These are phyloP conservation scores for Drosophila melanogaster DNA, from an alignment of 1,140 invertebrate genomes.

Conservation along the genomic window Release_6_plus_ISO1_MT NT_033779.5:5981501-5982000, in stretches of 20 bases:
- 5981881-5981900: slow-evolving; percentile 2
- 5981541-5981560: not conserved
- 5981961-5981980: slow-evolving; percentile 51
- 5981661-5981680: not conserved
- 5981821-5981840: slow-evolving; percentile 84
- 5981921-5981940: slow-evolving; percentile 33
- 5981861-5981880: slow-evolving; percentile 32
- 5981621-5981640: too few relatives aligned
- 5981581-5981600: too few relatives aligned
- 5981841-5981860: slow-evolving; percentile 62
- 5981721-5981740: slow-evolving; percentile 39
- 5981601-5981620: too few relatives aligned
- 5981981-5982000: slow-evolving; percentile 60
- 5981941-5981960: slow-evolving; percentile 49
- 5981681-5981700: slow-evolving; percentile 6
- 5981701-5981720: slow-evolving; percentile 28
- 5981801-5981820: slow-evolving; percentile 85
- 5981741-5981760: slow-evolving; percentile 63
- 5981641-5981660: not conserved
- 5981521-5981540: not conserved
- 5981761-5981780: slow-evolving; percentile 84
- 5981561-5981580: not conserved
- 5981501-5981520: too few relatives aligned
- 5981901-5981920: slow-evolving; percentile 15
- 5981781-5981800: slow-evolving; percentile 84